Percentiles rank a stretch among this genome's conserved stretches.
These are phyloP conservation scores for Serrognathus titanus DNA, from an alignment of 2,888 invertebrate genomes.

Conservation along the genomic window DNA sequence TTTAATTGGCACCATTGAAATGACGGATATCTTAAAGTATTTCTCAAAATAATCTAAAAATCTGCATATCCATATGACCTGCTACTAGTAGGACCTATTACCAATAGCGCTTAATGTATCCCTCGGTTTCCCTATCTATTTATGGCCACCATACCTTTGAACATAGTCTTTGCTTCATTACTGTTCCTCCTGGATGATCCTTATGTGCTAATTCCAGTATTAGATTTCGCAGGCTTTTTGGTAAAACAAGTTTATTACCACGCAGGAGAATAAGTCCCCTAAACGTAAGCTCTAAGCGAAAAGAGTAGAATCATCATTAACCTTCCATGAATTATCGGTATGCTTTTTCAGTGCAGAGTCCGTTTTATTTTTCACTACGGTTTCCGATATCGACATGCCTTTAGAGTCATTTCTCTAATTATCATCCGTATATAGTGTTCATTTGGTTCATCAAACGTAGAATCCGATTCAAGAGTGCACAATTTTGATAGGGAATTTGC, in stretches of 20 bases:
- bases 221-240: constrained; percentile 10
- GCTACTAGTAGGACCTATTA: not conserved
- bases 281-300: constrained; percentile 6
- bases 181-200: constrained; percentile 29
- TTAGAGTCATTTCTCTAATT: constrained; percentile 18
- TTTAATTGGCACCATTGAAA: too few species aligned
- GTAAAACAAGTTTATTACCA: constrained; percentile 14
- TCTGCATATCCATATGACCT: too few species aligned
- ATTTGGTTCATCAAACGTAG: constrained; percentile 17
- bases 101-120: constrained; percentile 4
- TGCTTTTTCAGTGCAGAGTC: constrained; percentile 10
- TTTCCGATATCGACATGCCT: constrained; percentile 10
- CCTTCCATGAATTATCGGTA: constrained; percentile 9
- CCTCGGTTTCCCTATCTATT: constrained; percentile 19
- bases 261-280: constrained; percentile 7
- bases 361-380: constrained; percentile 1
- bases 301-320: constrained; percentile 6
- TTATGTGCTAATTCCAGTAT: constrained; percentile 25
- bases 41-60: too few species aligned
- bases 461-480: constrained; percentile 3
- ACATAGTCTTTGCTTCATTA: constrained; percentile 26
- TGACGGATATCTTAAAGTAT: too few species aligned
- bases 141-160: constrained; percentile 28
- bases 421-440: constrained; percentile 23
- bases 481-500: constrained; percentile 26